Percentiles rank a stretch among this genome's conserved stretches.
phyloP scores from a whole-genome alignment of 2,888 invertebrate genomes.

The Chrysotoxum bicinctum region DNA sequence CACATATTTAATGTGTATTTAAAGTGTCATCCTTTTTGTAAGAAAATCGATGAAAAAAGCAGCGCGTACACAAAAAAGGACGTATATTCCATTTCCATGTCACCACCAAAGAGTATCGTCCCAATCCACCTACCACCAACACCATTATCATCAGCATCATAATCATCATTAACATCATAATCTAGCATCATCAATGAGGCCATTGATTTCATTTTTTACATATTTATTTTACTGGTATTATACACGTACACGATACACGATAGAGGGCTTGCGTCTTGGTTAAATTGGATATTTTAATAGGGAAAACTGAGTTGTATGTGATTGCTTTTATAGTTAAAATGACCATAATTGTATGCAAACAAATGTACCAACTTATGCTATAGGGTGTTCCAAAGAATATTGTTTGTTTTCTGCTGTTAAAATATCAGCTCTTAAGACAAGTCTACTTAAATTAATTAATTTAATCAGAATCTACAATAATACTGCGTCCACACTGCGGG shows the following conservation, averaged over 20 bases:
- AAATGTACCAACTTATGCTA: too few species aligned
- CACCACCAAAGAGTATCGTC: not conserved
- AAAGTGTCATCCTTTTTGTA: conserved; percentile 9
- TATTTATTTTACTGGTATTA: not conserved
- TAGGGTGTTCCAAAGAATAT: too few species aligned
- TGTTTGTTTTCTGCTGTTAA: too few species aligned
- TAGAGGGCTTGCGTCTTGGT: not conserved
- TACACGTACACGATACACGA: not conserved
- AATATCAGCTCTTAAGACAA: too few species aligned
- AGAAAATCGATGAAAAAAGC: conserved; percentile 17
- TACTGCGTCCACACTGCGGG: too few species aligned
- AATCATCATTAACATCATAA: not conserved
- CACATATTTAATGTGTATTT: not conserved
- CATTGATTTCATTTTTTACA: conserved; percentile 2
- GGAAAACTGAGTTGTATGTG: too few species aligned
- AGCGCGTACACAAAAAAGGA: not conserved
- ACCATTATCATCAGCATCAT: not conserved
- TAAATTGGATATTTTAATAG: too few species aligned
- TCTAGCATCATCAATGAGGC: conserved; percentile 2
- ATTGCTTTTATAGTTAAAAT: too few species aligned
- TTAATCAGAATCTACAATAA: too few species aligned
- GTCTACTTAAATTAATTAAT: too few species aligned
- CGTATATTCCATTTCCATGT: not conserved
- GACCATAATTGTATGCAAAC: too few species aligned
- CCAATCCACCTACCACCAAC: too few species aligned